Evolutionary conservation across 2,797 vertebrate genomes (phyloP), one percentile per base, ranked within the genome.

Genomic region (Tragopan temminckii): DNA sequence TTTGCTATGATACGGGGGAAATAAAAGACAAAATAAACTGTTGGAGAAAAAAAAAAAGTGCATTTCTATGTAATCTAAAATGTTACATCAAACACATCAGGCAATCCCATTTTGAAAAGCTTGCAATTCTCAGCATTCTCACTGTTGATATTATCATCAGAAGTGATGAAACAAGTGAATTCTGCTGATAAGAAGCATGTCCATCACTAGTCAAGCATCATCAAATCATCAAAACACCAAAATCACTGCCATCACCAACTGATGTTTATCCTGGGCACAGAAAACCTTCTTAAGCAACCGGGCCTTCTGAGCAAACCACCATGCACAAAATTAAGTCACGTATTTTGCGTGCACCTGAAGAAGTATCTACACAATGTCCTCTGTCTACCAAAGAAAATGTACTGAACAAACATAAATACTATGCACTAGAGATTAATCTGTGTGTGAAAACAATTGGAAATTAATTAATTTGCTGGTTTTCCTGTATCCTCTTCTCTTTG

Each of bases 161-260:
- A 94, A 93, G 25, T 18, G 58, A 67, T 55, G 58, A 89, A 93
- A 85, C 11, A 69, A 85, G 42, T 76, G 15, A 84, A 50, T 16
- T 43, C 23, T 68, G 40, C 11, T 78, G 67, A n/a, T 81, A 84
- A 88, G 35, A 69, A 25, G 36, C 52, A 23, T 84, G 31, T 13
- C 62, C 1, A 1, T 66, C 75, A 80, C 62, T 21, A 64, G 52
- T 27, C 52, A 92, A 94, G 33, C n/a, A 58, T 33, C 79, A 66
- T 31, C 15, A 20, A 57, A 25, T 80, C 89, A 85, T 59, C 79
- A 93, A 85, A 87, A 52, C 70, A 74, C 5, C 38, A 80, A 53
- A 88, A 88, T 89, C 46, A 36, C 38, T 66, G 53, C 57, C 36
- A 81, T 78, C 31, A 81, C 43, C 46, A 81, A n/a, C 9, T 84